Evolutionary conservation across 2,797 vertebrate species (phyloP).

Genomic region (Melanotaenia pygmaea): DNA sequence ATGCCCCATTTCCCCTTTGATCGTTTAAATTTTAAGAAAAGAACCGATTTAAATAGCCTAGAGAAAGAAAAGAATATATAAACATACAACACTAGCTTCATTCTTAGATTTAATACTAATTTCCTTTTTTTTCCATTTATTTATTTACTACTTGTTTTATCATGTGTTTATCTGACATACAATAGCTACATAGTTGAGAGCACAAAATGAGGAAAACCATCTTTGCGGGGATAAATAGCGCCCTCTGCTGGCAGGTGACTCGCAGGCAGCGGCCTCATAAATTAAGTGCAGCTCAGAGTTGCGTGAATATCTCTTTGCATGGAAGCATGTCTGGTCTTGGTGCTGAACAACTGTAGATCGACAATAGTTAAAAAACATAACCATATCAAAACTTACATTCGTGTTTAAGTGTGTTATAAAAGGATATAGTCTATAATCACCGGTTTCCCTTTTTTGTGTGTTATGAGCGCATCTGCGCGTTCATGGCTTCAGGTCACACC

Average conservation of each 20-base stretch:
- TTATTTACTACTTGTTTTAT: background rate
- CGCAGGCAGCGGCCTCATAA: background rate
- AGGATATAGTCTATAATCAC: background rate
- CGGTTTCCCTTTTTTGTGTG: background rate
- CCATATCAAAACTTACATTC: background rate
- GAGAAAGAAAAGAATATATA: background rate
- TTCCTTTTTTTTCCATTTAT: background rate
- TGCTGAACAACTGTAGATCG: background rate
- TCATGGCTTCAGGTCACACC: constrained; percentile 58
- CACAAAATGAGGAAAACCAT: background rate
- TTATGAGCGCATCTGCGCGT: constrained; percentile 52
- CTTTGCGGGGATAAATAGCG: constrained; percentile 23
- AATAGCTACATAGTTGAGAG: background rate
- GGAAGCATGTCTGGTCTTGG: background rate
- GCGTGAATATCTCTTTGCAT: background rate
- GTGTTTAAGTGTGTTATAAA: background rate
- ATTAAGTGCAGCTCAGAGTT: constrained; percentile 11
- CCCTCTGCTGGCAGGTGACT: constrained; percentile 50
- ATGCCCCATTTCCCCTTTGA: constrained; percentile 8
- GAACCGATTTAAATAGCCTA: background rate
- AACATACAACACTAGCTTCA: too few species aligned
- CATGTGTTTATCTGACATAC: background rate
- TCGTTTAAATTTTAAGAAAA: constrained; percentile 15
- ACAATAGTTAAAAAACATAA: background rate
- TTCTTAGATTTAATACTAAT: background rate